Base-by-base conservation (phyloP, 2,888 invertebrate genomes). In the Coelinius sp. region DNA sequence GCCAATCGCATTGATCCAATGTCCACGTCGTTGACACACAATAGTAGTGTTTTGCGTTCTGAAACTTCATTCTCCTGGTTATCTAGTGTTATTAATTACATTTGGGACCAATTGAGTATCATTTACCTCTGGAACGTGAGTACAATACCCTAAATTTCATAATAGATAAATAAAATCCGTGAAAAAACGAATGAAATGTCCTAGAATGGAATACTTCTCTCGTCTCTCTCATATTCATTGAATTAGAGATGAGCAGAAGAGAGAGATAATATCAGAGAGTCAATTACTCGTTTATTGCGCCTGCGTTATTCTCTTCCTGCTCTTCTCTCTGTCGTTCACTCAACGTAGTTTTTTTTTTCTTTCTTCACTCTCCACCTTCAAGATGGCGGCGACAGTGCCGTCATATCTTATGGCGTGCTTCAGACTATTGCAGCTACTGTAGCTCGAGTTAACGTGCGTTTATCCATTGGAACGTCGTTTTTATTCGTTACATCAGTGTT, bases 31-130 rank as follows among this genome's bases (percentile, higher is more conserved):
- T 85, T 88, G 82, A 83, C 85, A 77, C 81, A 86, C 82, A 86
- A 84, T 81, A 83, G n/a, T n/a, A n/a, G 80, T 84, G 80, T 88
- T 82, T 78, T 87, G 70, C 84, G 84, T 83, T 79, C 84, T 78
- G 80, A 86, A 80, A 83, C 87, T 68, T 83, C 85, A 80, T 84
- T 86, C 75, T 86, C 88, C 81, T 88, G 87, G 87, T 84, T 88
- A 81, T 85, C 86, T 77, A 84, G 84, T 74, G 77, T 88, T 81
- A 84, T 88, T 82, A 84, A 85, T 84, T 88, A 85, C 83, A 83
- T 88, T 86, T 86, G 88, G 88, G 83, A 85, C 79, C 87, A 87
- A 85, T 84, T 87, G 82, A 87, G 84, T 85, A 81, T 85, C 79
- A 86, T 88, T 80, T 83, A 86, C 35, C 81, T 84, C 71, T 74